These are phyloP conservation scores for Cathartes aura DNA, from an alignment of 2,113 vertebrate species.

Conservation along the genomic window DNA sequence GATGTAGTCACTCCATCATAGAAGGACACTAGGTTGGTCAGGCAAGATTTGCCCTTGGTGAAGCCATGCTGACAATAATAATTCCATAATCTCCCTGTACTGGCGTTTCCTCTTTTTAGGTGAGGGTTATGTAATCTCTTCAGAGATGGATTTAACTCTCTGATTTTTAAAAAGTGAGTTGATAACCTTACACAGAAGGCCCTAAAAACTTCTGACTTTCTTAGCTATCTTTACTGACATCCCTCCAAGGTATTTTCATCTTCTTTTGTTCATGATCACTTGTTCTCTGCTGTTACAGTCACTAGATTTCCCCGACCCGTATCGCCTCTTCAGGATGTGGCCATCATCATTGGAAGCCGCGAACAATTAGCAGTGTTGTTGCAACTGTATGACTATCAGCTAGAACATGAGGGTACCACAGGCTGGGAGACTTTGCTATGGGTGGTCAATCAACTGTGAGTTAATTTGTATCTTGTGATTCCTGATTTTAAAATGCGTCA, in stretches of 20 bases:
- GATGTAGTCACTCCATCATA: background rate
- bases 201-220: background rate
- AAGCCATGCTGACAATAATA: background rate
- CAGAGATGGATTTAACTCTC: background rate
- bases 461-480: background rate
- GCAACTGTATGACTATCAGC: constrained; percentile 92
- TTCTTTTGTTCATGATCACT: background rate
- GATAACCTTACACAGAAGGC: background rate
- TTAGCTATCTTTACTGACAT: background rate
- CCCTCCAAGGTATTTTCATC: background rate
- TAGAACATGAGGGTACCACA: constrained; percentile 95
- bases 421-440: constrained; percentile 96
- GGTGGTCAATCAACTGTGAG: constrained; percentile 99
- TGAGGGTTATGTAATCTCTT: background rate
- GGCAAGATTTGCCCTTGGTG: background rate
- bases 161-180: background rate
- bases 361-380: constrained; percentile 89
- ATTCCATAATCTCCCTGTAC: background rate
- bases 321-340: constrained; percentile 94
- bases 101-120: accelerated
- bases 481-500: background rate
- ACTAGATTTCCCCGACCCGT: constrained; percentile 93
- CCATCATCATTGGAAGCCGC: constrained; percentile 92
- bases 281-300: constrained; percentile 75
- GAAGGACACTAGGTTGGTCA: background rate